Percentiles rank a stretch among this genome's conserved stretches.
Conservation (phyloP, 2,797 vertebrate genomes). For the Enteromius anoplus region DNA sequence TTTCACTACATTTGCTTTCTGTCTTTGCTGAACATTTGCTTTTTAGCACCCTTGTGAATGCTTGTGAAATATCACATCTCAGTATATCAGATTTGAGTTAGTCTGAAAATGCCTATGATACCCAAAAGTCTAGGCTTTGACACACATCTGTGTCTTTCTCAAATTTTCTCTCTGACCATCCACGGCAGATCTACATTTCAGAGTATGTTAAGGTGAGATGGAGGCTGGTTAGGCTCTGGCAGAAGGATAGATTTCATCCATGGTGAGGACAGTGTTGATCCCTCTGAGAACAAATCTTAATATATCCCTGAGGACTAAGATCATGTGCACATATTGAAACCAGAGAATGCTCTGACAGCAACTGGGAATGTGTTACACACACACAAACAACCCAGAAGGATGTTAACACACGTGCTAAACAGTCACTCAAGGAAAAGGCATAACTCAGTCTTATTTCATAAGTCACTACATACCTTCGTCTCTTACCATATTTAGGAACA, state of each 20-base stretch:
- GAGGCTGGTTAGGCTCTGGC: conserved; percentile 29
- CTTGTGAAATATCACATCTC: neutral
- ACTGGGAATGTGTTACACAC: conserved; percentile 66
- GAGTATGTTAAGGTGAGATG: conserved; percentile 43
- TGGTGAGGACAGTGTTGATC: conserved; percentile 59
- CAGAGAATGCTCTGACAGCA: conserved; percentile 71
- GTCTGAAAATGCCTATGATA: neutral
- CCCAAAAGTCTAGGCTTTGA: conserved; percentile 1
- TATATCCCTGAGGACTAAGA: conserved; percentile 74
- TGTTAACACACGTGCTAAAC: conserved; percentile 30
- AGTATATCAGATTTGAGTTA: neutral
- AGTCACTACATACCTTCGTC: neutral
- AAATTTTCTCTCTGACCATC: neutral
- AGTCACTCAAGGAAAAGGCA: conserved; percentile 24
- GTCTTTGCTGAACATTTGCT: conserved; percentile 5
- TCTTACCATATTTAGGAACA: neutral
- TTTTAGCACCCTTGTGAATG: conserved; percentile 5
- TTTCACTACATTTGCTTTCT: neutral
- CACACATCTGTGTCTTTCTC: neutral
- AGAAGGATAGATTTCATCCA: conserved; percentile 62
- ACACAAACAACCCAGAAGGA: neutral
- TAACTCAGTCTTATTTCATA: conserved; percentile 7
- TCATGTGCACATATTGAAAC: conserved; percentile 68
- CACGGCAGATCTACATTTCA: neutral
- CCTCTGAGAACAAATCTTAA: conserved; percentile 74